Conservation (phyloP, 1,140 invertebrate species). For the Bradysia coprophila region DNA sequence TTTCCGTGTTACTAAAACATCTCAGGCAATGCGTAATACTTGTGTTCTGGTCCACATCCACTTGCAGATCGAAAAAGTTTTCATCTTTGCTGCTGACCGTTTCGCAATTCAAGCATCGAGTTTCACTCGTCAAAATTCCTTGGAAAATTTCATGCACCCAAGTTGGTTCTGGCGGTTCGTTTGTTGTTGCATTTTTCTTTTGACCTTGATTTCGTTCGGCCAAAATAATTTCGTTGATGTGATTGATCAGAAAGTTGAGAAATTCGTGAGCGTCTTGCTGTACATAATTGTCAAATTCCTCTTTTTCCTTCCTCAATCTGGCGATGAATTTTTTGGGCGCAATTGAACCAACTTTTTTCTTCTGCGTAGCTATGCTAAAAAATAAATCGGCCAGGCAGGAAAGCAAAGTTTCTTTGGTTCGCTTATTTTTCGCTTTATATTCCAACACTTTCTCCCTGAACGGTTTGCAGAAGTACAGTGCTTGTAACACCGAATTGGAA, state of each 20-base stretch:
- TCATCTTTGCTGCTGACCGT: constrained; percentile 99
- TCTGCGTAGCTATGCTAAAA: constrained; percentile 97
- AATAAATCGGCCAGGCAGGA: constrained; percentile 97
- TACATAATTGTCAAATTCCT: constrained; percentile 99
- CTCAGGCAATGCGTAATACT: constrained; percentile 96
- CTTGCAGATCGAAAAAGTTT: constrained; percentile 97
- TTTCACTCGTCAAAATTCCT: constrained; percentile 97
- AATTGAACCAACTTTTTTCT: constrained; percentile 98
- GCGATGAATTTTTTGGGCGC: constrained; percentile 99
- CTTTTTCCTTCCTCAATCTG: constrained; percentile 95
- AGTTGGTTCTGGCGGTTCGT: constrained; percentile 63
- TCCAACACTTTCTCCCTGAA: constrained; percentile 97
- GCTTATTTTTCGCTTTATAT: constrained; percentile 94
- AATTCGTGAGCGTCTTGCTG: constrained; percentile 99
- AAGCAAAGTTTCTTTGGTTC: constrained; percentile 93
- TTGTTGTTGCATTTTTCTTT: constrained; percentile 24
- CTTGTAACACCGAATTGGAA: constrained; percentile 98
- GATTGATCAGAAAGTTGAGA: constrained; percentile 96
- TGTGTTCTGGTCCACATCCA: constrained; percentile 98
- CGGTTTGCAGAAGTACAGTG: constrained; percentile 96
- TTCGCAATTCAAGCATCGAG: constrained; percentile 97
- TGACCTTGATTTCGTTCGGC: constrained; percentile 63
- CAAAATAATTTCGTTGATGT: constrained; percentile 84
- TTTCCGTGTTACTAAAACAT: constrained; percentile 97
- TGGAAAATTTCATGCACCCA: constrained; percentile 99